Conservation (phyloP, 2,113 vertebrate genomes). For the Menura novaehollandiae region DNA sequence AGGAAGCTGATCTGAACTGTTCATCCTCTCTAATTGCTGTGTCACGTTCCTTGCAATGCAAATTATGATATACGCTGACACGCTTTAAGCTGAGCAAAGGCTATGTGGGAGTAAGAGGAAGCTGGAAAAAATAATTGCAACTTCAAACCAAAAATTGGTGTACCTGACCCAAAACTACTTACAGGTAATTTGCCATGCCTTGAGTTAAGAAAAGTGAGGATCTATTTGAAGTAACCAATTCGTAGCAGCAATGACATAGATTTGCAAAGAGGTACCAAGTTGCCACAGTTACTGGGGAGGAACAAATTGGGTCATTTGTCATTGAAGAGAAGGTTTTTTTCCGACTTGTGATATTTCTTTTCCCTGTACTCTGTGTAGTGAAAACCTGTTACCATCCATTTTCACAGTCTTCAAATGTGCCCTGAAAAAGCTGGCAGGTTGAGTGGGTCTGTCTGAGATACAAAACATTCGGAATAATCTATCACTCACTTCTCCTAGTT, state of each 20-base stretch:
- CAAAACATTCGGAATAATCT: neutral
- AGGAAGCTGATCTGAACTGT: neutral
- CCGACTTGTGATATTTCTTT: neutral
- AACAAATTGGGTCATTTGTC: constrained; percentile 15
- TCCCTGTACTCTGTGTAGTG: neutral
- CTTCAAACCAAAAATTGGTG: neutral
- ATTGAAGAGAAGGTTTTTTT: neutral
- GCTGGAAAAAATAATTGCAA: constrained; percentile 13
- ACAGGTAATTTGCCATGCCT: neutral
- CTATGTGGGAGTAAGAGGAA: neutral
- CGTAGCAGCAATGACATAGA: neutral
- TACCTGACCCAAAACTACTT: constrained; percentile 35
- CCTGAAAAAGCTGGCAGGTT: neutral
- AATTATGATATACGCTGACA: neutral
- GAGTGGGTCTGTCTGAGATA: neutral
- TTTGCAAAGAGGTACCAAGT: neutral
- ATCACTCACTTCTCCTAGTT: neutral
- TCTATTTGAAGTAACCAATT: constrained; percentile 15
- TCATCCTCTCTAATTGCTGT: constrained; percentile 1
- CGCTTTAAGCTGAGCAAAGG: neutral
- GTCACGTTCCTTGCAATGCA: neutral
- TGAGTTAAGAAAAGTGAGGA: neutral
- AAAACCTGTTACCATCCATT: neutral
- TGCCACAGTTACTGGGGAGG: neutral
- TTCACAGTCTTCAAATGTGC: neutral